These are phyloP conservation scores for Hemibates koningsi DNA, from an alignment of 2,113 vertebrate genomes.

Conservation along the genomic window DNA sequence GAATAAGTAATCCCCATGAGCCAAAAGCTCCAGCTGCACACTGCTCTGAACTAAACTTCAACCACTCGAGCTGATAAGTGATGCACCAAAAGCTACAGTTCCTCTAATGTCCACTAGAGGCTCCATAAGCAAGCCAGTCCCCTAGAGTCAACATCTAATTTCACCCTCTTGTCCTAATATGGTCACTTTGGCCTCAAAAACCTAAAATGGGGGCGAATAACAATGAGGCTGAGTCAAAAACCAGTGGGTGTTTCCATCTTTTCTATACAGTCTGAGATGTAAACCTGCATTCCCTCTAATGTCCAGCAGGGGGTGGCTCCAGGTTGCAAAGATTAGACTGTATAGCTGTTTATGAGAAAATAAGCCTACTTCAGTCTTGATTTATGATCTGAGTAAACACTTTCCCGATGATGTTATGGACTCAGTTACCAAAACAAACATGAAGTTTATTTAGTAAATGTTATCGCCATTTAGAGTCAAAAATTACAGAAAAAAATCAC, in stretches of 20 bases:
- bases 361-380: not conserved
- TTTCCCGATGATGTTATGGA: not conserved
- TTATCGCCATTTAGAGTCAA: not conserved
- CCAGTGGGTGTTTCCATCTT: not conserved
- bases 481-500: not conserved
- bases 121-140: not conserved
- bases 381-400: not conserved
- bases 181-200: not conserved
- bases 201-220: not conserved
- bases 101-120: not conserved
- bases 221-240: not conserved
- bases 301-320: not conserved
- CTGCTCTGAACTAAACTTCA: not conserved
- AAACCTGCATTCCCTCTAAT: not conserved
- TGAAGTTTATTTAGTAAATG: not conserved
- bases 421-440: not conserved
- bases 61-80: not conserved
- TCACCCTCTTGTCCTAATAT: not conserved
- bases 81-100: not conserved
- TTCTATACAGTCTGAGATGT: not conserved
- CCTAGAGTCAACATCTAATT: not conserved
- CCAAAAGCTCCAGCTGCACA: not conserved
- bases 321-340: not conserved
- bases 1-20: not conserved
- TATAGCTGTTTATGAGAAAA: not conserved